A percentile compares a stretch with the other conserved stretches of the same genome.
Evolutionary conservation across 1,140 invertebrate genomes (phyloP).

Genomic region (Melipona quadrifasciata): DNA sequence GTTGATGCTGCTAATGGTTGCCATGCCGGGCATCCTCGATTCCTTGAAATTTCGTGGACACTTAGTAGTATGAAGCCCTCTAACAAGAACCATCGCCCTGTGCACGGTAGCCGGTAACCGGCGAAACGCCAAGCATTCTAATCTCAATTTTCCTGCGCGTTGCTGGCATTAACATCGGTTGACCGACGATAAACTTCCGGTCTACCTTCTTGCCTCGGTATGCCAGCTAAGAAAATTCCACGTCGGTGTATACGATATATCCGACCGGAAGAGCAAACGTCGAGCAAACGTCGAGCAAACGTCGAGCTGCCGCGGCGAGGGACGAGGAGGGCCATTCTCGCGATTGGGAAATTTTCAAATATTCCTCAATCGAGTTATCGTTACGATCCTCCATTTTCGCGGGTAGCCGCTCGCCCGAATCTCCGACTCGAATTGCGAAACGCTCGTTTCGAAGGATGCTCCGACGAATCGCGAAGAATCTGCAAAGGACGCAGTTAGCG

Average conservation of each 20-base stretch:
- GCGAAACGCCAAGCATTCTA: background rate
- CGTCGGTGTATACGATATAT: too few species aligned
- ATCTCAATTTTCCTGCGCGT: constrained; percentile 27
- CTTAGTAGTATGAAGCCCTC: background rate
- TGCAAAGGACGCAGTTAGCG: background rate
- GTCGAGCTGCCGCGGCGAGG: background rate
- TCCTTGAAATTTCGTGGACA: constrained; percentile 56
- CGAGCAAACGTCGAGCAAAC: too few species aligned
- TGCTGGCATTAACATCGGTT: constrained; percentile 30
- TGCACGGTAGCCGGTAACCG: background rate
- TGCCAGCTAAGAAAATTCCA: constrained; percentile 3
- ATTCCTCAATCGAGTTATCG: background rate
- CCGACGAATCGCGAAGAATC: background rate
- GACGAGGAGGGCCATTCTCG: background rate
- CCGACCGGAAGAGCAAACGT: background rate
- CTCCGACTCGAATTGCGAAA: background rate
- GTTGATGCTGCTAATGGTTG: constrained; percentile 60
- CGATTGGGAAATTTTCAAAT: background rate
- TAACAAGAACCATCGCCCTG: constrained; percentile 15
- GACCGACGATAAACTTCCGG: constrained; percentile 26
- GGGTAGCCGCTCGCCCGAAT: background rate
- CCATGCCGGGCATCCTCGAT: constrained; percentile 48
- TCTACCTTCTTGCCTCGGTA: background rate
- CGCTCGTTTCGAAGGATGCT: background rate
- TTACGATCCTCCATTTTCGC: background rate